These are phyloP conservation scores for Sarcoramphus papa DNA, from an alignment of 2,797 vertebrate species.

Conservation along the genomic window DNA sequence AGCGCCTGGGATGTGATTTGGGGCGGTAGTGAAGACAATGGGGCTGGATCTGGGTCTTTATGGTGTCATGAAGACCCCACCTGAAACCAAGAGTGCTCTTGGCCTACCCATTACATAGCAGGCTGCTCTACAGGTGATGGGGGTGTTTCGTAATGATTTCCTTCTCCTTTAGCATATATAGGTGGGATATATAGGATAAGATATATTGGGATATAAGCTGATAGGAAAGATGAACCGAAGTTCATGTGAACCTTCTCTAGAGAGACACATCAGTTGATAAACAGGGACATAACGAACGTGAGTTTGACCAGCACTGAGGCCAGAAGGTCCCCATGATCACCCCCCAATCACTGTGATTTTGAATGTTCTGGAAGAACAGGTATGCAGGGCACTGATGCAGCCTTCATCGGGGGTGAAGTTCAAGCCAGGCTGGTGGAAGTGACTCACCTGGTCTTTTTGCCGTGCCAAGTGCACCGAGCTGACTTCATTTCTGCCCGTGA, in stretches of 20 bases:
- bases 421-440: not conserved
- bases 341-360: not conserved
- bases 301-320: not conserved
- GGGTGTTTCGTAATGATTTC: not conserved
- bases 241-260: not conserved
- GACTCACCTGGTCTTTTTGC: not conserved
- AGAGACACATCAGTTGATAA: not conserved
- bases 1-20: not conserved
- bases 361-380: conserved; percentile 45
- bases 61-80: rapidly evolving
- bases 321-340: not conserved
- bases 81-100: not conserved
- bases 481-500: not conserved
- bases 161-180: not conserved
- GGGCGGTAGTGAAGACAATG: not conserved
- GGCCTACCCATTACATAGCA: not conserved
- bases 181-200: no score
- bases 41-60: not conserved
- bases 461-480: not conserved
- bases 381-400: not conserved
- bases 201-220: not conserved
- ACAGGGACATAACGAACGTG: not conserved
- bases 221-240: not conserved
- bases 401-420: not conserved
- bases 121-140: not conserved